Evolutionary conservation across 2,113 vertebrate genomes (phyloP), one percentile per base, ranked within the genome.

Genomic region (Dissostichus mawsoni): DNA sequence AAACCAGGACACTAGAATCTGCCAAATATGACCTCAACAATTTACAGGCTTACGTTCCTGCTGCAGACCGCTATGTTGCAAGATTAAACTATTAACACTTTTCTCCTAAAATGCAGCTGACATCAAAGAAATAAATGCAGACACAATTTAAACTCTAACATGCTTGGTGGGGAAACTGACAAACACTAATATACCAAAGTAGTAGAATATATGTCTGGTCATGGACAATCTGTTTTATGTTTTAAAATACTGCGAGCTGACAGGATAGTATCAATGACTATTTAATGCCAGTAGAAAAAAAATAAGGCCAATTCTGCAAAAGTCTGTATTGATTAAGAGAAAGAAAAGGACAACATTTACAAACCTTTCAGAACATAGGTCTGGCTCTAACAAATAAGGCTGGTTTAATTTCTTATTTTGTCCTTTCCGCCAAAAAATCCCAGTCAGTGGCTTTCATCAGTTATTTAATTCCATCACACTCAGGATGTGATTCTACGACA

Each of bases 1-100:
- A n/a, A 41, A 74, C 41, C 55, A 48, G 33, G 20, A 2, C 18
- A 41, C 25, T 23, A 33, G 16, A 11, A 51, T 58, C 57, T 67
- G 84, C 79, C 84, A 84, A 81, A 79, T 10, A 84, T 86, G 79
- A 86, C 55, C 68, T 88, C 85, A 89, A 36, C 76, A 51, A 72
- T 82, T 86, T 78, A 84, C 66, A 79, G 70, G 69, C 51, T 20
- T 61, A 66, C 69, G 62, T 52, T 55, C 17, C 57, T 64, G 18
- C 65, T 75, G 74, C 61, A 84, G 58, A 48, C 45, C 1, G 44
- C 45, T 1, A 41, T 55, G 58, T 79, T 69, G 63, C 25, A 44
- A 25, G 10, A 76, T 73, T 23, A 68, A 51, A 44, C 47, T 29
- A 61, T 76, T 62, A 78, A 78, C 80, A 83, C 65, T 58, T 81